phyloP scores from a whole-genome alignment of 2,797 vertebrate species.

The Mus spretus region DNA sequence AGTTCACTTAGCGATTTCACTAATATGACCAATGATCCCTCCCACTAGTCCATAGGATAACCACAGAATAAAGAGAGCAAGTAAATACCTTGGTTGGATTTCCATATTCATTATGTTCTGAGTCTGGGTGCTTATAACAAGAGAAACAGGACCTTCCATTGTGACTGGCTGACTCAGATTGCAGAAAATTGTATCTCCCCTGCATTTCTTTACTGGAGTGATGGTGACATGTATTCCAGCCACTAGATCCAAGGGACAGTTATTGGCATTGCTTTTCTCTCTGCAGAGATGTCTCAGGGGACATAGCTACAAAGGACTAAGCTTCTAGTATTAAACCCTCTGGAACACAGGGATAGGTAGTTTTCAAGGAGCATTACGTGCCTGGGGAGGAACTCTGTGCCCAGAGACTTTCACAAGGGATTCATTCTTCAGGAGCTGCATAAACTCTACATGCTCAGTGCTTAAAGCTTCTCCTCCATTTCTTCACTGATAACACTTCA shows the following conservation, averaged over 20 bases:
- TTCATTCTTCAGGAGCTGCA: not conserved
- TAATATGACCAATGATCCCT: not conserved
- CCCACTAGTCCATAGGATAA: not conserved
- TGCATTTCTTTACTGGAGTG: slow-evolving; percentile 22
- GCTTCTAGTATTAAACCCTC: not conserved
- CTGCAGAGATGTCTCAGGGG: slow-evolving; percentile 19
- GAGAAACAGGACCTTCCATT: not conserved
- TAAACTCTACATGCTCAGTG: not conserved
- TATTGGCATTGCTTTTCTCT: slow-evolving; percentile 11
- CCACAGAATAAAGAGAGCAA: slow-evolving; percentile 2
- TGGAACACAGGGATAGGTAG: not conserved
- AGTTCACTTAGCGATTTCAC: slow-evolving; percentile 60
- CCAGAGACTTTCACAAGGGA: not conserved
- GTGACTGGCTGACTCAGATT: slow-evolving; percentile 28
- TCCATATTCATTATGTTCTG: slow-evolving; percentile 52
- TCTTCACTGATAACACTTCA: not conserved
- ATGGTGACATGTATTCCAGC: slow-evolving; percentile 64
- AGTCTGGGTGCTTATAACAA: not conserved
- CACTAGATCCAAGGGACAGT: slow-evolving; percentile 47
- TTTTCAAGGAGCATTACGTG: not conserved
- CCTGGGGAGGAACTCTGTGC: accelerated
- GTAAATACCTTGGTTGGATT: not conserved
- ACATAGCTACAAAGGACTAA: not conserved
- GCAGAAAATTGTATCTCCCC: not conserved
- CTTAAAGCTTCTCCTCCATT: not conserved